Percentiles rank a stretch among this genome's conserved stretches.
Evolutionary conservation across 64 coral and sea anemone genomes (phyloP).

Genomic region (Montipora sp.): DNA sequence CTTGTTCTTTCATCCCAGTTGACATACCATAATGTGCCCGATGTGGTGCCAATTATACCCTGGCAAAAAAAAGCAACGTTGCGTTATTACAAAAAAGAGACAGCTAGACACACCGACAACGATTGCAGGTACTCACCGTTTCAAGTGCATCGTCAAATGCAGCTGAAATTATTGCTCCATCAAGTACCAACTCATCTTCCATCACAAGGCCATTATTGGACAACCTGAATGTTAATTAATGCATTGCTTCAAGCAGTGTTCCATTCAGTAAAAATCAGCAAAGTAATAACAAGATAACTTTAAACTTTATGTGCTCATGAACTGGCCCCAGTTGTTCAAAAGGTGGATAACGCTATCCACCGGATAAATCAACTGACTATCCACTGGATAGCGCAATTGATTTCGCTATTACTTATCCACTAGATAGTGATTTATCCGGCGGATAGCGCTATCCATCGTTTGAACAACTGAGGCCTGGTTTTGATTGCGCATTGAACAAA

Average conservation of each 20-base stretch:
- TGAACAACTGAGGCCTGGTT: no score
- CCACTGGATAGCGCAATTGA: no score
- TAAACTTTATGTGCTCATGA: no score
- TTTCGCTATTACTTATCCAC: no score
- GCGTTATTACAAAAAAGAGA: not conserved
- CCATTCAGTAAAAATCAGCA: not conserved
- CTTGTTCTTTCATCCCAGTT: constrained; percentile 98
- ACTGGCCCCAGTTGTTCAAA: no score
- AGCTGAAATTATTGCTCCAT: constrained; percentile 78
- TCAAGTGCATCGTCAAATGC: constrained; percentile 88
- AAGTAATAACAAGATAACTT: no score
- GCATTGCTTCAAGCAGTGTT: not conserved
- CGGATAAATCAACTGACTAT: no score
- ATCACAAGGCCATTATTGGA: constrained; percentile 89
- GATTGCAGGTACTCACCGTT: constrained; percentile 56
- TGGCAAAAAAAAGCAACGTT: not conserved
- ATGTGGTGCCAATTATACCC: constrained; percentile 90
- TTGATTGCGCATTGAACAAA: no score
- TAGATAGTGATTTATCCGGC: no score
- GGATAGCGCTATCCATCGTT: no score
- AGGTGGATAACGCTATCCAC: no score
- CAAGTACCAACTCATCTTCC: constrained; percentile 97
- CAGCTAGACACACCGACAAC: not conserved
- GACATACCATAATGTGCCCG: constrained; percentile 96
- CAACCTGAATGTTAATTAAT: constrained; percentile 45